Evolutionary conservation across 2,888 invertebrate species (phyloP), one percentile per base, ranked within the genome.

Genomic region (Habrosyne pyritoides): DNA sequence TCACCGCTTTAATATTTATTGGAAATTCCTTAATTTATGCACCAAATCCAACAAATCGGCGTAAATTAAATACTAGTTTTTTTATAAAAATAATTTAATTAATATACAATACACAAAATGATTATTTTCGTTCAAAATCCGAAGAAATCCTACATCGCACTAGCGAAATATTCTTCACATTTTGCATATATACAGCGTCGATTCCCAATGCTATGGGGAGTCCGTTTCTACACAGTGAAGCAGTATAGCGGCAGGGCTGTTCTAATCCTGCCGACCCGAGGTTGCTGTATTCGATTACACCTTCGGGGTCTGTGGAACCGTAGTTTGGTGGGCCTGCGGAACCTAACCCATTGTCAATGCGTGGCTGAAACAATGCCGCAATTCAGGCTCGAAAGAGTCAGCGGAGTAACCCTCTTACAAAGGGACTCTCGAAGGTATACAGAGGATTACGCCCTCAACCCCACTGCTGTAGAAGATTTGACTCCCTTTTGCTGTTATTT

Each of bases 191-290:
- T 73, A 74, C 53, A 56, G 24, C 14, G 1, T 14, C 6, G n/a
- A 47, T 21, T 52, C n/a, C 21, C 7, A 0, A 0, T 0, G 0
- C 0, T 0, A 0, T 18, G 67, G 80, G 75, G 79, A 77, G 81
- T 79, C 81, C 81, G 77, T 79, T 76, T 80, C 81, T 83, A 79
- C 79, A 72, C 77, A 79, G 81, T 61, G 46, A 59, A 36, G 47
- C 67, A 76, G 81, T 76, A 51, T 63, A 7, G 12, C n/a, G 42
- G 66, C 60, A 59, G 60, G 75, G 67, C 80, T 78, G 71, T 63
- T 28, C 69, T 69, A 75, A 75, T 18, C 42, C 14, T 47, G 69
- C 75, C 53, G 42, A 36, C 33, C 55, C 51, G 51, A 57, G 54
- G 64, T 64, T n/a, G 60, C 56, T 50, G 48, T 28, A 62, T 61